Base-by-base conservation (phyloP, 1,140 invertebrate genomes). In the Bombus fervidus region DNA sequence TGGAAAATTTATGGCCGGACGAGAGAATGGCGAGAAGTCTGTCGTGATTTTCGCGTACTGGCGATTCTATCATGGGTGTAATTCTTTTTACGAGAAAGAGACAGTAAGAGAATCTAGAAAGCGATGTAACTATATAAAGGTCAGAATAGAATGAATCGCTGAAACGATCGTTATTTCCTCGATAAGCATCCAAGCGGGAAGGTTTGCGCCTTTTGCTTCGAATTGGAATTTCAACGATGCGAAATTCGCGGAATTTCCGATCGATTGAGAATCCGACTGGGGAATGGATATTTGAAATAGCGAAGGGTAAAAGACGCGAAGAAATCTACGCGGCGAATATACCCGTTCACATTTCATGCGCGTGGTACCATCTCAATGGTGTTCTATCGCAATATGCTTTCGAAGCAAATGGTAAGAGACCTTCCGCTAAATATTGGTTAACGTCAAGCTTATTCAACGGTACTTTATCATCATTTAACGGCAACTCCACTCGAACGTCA, bases 401-500 rank as follows among this genome's bases (percentile, higher is more conserved):
- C 53, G 76, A 34, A 43, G 39, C 41, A 47, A 71, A 78, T 57
- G 74, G 22, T 39, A 37, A 31, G 39, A 78, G 75, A 72, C 39
- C 37, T 72, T 62, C 53, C 47, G 43, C 66, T 72, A 62, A 72
- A 84, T 84, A 62, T 84, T n/a, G 75, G 66, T 89, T 79, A 89
- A 83, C 64, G 77, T 53, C 28, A 25, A 62, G 83, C 34, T 80
- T 53, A 83, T 86, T 71, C 62, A 71, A 86, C 31, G 31, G 69
- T 62, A 47, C 66, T 86, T 89, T 83, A 76, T 83, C 88, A 82
- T 81, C 79, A 41, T 82, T 73, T 89, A 68, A 37, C 78, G 78
- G 37, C 74, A 39, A 28, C 47, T 69, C 66, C 28, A 34, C 31
- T 41, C 57, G 62, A 57, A 31, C 68, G 83, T 84, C 75, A 64